These are phyloP conservation scores for Sarcophaga variegata DNA, from an alignment of 2,888 invertebrate species.

Conservation along the genomic window DNA sequence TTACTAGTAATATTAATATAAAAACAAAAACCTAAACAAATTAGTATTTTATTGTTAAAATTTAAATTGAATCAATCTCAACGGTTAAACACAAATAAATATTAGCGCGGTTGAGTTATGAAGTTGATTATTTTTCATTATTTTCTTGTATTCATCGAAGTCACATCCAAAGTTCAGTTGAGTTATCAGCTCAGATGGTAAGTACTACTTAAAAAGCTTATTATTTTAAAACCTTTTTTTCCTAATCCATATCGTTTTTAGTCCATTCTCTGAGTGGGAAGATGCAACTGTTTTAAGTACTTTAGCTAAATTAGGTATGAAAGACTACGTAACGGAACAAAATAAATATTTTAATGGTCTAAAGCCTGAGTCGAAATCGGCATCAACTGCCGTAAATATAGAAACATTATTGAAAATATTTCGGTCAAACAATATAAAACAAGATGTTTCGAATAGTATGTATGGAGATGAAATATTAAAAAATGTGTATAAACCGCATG, in stretches of 20 bases:
- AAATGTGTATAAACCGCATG: slow-evolving; percentile 22
- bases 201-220: not conserved
- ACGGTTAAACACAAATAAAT: not conserved
- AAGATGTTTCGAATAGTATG: not conserved
- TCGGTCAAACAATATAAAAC: slow-evolving; percentile 28
- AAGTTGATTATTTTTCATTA: slow-evolving; percentile 17
- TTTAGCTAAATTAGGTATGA: slow-evolving; percentile 17
- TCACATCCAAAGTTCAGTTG: not conserved
- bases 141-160: slow-evolving; percentile 4
- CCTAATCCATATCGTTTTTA: not conserved
- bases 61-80: slow-evolving; percentile 10
- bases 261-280: slow-evolving; percentile 35
- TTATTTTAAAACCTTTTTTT: not conserved
- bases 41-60: slow-evolving; percentile 14
- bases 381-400: slow-evolving; percentile 21
- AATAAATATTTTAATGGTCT: slow-evolving; percentile 13
- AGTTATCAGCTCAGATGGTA: slow-evolving; percentile 55
- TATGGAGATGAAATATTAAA: slow-evolving; percentile 7
- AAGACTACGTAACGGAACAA: slow-evolving; percentile 1
- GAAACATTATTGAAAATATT: slow-evolving; percentile 37
- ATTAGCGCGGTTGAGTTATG: slow-evolving; percentile 14
- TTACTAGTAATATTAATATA: slow-evolving; percentile 42
- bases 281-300: slow-evolving; percentile 19
- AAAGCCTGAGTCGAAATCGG: slow-evolving; percentile 26
- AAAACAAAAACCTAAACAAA: slow-evolving; percentile 29